Base-by-base conservation (phyloP, 2,113 vertebrate species). In the Halichoerus grypus region DNA sequence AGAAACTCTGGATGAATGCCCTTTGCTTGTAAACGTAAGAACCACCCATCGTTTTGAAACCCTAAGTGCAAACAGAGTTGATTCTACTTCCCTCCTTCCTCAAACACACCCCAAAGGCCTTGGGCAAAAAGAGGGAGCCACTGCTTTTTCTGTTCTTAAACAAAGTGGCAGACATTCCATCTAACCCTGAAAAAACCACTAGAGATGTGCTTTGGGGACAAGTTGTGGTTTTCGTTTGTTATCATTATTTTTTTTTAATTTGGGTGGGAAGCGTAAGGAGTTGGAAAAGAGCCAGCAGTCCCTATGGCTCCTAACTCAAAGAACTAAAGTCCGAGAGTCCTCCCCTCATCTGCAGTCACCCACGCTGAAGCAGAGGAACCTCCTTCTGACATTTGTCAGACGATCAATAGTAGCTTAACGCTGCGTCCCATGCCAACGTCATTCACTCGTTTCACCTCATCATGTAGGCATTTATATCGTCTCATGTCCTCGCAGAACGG, bases 1-100 rank as follows among this genome's bases (percentile, higher is more conserved):
- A 86, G 63, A 82, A 92, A 88, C 36, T 7, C 7, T 46, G 0
- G 69, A 67, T n/a, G 61, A 79, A 77, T 83, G 57, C 53, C 57
- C 61, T 86, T 91, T 82, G 76, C 71, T 94, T 85, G 77, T 96
- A 89, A 95, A 96, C 36, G 3, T 16, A 53, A 61, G 89, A 88
- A 57, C 59, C 83, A 15, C 57, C 82, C 82, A 33, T 36, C 63
- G 24, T 65, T 85, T 92, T 4, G 12, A 89, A 96, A 95, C 57
- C 42, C 12, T 16, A 12, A 65, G 83, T 0, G 33, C 61, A 74
- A 91, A 85, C 55, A 86, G 24, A 42, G n/a, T 11, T 1, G 21
- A 83, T 76, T 97, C 46, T 33, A 14, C 33, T 81, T 71, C 36
- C 31, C 55, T 22, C 33, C 28, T 91, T 69, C 51, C 51, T 33